Percentiles rank a stretch among this genome's conserved stretches.
Conservation (phyloP, 2,888 invertebrate genomes). For the Cheilosia vernalis region DNA sequence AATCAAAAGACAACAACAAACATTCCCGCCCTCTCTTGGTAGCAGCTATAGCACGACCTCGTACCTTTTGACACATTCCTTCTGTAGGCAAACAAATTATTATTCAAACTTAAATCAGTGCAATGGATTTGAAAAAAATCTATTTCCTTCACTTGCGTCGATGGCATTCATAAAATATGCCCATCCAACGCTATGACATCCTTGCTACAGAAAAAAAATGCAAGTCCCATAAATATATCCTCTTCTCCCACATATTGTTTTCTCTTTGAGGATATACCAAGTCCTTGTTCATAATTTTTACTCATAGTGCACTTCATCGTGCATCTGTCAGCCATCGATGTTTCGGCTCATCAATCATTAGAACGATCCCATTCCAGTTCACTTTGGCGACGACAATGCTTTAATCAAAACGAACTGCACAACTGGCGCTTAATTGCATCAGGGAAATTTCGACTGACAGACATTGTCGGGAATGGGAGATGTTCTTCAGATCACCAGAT, state of each 20-base stretch:
- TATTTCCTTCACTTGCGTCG: slow-evolving; percentile 8
- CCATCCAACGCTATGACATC: not conserved
- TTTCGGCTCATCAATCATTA: slow-evolving; percentile 52
- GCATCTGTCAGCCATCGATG: slow-evolving; percentile 36
- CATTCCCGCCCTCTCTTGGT: not conserved
- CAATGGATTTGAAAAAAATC: slow-evolving; percentile 11
- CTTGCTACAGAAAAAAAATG: not conserved
- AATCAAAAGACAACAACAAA: not conserved
- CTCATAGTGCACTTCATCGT: not conserved
- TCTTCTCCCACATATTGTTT: not conserved
- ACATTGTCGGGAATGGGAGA: slow-evolving; percentile 14
- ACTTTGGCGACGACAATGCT: not conserved
- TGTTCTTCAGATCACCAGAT: not conserved
- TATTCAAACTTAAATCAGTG: slow-evolving; percentile 19
- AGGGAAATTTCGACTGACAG: slow-evolving; percentile 33
- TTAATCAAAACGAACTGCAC: slow-evolving; percentile 24
- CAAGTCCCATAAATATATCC: no score
- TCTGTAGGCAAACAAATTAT: slow-evolving; percentile 3
- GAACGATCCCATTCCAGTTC: slow-evolving; percentile 14
- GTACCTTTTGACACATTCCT: slow-evolving; percentile 14
- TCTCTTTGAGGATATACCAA: not conserved
- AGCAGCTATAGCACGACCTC: not conserved
- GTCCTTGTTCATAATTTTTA: not conserved
- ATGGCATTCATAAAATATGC: slow-evolving; percentile 15
- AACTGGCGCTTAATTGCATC: slow-evolving; percentile 52